Base-by-base conservation (phyloP, 2,113 vertebrate species). In the Columba janthina region DNA sequence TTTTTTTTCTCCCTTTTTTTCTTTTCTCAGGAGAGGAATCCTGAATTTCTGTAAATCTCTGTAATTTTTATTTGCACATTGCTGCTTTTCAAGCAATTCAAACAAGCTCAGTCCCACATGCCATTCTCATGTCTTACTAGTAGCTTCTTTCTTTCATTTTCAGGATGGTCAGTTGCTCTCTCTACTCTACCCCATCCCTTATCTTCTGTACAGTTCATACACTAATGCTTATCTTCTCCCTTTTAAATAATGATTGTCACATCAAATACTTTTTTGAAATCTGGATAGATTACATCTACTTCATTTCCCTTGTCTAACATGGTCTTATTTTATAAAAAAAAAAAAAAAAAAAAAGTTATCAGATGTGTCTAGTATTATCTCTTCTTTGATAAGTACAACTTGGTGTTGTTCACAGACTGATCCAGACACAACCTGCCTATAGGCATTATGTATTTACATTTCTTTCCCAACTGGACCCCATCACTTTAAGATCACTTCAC, bases 221-320 rank as follows among this genome's bases (percentile, higher is more conserved):
- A 15, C 29, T 75, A 82, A 32, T 70, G 15, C 15, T 6, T 51
- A 13, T 83, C 58, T 71, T 53, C 16, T 74, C 19, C 19, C 21
- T 88, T 90, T 90, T 24, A 80, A 79, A 75, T 61, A 80, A 36
- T 20, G 31, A 58, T 90, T 88, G 46, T 34, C 83, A 77, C 69
- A 94, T 90, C 85, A 95, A 92, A 66, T 90, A 19, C 13, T 66
- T 80, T 73, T 10, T 11, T 83, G 62, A 76, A 93, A 77, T 56
- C 42, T 40, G 36, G 40, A 50, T 15, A 88, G 75, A 90, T 74
- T 80, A 42, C 46, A 80, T 83, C 85, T 73, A 54, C 22, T 84
- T 88, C 46, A 77, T 95, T 84, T 92, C 75, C 50, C 16, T 79
- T 94, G 50, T 90, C 50, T 73, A 93, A 70, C 18, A 62, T 15